Conservation (phyloP, 2,888 invertebrate species). For the Drosophila tripunctata region DNA sequence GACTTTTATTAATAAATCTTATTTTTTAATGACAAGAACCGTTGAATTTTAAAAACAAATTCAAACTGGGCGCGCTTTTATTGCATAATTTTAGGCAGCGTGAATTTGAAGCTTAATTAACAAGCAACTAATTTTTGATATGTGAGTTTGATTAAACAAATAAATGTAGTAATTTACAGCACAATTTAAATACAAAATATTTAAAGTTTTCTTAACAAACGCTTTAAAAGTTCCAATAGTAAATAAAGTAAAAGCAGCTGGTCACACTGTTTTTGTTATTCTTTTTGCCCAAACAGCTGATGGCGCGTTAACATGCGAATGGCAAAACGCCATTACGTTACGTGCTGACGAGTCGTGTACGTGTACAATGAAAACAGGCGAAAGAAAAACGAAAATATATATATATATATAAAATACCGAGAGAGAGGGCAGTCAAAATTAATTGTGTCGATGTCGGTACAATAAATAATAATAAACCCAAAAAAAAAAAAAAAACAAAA, state of each 20-base stretch:
- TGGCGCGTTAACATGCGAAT: conserved; percentile 38
- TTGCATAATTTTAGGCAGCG: conserved; percentile 25
- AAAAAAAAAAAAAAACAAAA: conserved; percentile 6
- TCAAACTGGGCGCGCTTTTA: background rate
- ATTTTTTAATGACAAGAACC: no score
- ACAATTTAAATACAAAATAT: background rate
- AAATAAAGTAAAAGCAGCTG: no score
- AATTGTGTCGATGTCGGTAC: conserved; percentile 50
- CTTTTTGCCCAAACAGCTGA: conserved; percentile 43
- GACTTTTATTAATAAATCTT: no score
- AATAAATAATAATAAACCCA: conserved; percentile 3
- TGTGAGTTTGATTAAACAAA: background rate
- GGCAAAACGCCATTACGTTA: conserved; percentile 57
- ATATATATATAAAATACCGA: conserved; percentile 26
- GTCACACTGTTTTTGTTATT: conserved; percentile 41
- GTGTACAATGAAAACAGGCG: conserved; percentile 59
- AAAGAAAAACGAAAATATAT: conserved; percentile 55
- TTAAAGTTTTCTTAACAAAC: background rate
- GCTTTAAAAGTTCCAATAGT: background rate
- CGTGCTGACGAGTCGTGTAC: conserved; percentile 65
- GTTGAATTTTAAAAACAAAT: background rate
- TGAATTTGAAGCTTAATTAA: background rate
- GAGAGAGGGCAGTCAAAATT: conserved; percentile 54
- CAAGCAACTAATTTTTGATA: background rate
- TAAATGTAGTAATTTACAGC: background rate